phyloP scores from a whole-genome alignment of 2,113 vertebrate species.

The Neofelis nebulosa region DNA sequence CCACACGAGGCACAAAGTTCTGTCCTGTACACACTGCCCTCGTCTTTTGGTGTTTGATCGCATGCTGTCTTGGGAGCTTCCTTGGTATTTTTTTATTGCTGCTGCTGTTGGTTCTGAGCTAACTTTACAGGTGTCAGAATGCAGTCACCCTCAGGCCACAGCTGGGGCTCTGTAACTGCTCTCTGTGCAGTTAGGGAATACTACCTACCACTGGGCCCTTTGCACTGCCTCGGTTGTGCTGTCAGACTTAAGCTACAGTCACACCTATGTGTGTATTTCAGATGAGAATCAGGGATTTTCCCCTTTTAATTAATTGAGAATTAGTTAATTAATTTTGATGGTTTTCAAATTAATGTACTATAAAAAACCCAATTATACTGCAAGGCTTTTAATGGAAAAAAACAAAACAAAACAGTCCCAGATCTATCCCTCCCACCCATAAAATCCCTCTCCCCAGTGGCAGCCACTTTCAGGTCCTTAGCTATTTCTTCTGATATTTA shows the following conservation, averaged over 20 bases:
- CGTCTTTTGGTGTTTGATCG: background rate
- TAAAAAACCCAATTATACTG: background rate
- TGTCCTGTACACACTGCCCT: background rate
- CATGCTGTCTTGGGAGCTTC: background rate
- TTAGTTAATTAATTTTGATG: background rate
- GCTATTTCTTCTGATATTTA: conserved; percentile 14
- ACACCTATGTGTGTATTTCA: background rate
- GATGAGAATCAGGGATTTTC: background rate
- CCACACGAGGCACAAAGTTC: background rate
- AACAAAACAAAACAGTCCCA: background rate
- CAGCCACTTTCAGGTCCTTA: background rate
- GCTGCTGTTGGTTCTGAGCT: conserved; percentile 31
- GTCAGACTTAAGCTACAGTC: background rate
- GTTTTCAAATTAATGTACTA: conserved; percentile 20
- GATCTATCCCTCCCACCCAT: background rate
- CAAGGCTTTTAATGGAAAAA: background rate
- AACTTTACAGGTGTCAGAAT: background rate
- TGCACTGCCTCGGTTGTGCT: background rate
- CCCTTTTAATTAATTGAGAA: background rate
- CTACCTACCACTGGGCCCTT: background rate
- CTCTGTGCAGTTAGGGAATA: background rate
- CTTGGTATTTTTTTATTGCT: background rate
- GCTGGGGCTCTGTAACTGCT: background rate
- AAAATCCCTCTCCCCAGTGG: background rate
- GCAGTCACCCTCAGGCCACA: conserved; percentile 4